Conservation (phyloP, 2,888 invertebrate species). For the Drosophila prostipennis region DNA sequence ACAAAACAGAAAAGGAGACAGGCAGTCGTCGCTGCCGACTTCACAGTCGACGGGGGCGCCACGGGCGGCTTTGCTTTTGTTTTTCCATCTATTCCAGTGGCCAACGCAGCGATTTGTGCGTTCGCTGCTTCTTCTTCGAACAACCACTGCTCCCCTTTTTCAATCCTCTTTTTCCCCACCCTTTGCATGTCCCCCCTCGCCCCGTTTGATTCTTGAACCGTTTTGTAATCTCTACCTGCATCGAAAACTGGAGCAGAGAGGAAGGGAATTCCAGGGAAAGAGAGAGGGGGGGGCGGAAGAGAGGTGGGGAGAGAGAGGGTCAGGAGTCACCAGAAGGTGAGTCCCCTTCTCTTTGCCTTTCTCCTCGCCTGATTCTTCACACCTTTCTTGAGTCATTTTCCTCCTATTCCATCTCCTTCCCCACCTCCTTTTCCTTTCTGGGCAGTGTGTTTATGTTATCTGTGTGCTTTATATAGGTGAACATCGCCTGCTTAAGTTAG, state of each 20-base stretch:
- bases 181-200: neutral
- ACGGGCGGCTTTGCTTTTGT: constrained; percentile 10
- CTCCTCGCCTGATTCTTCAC: constrained; percentile 17
- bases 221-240: constrained; percentile 76
- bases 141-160: constrained; percentile 4
- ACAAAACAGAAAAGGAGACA: constrained; percentile 40
- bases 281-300: neutral
- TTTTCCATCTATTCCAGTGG: constrained; percentile 13
- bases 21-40: constrained; percentile 19
- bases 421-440: constrained; percentile 10
- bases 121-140: constrained; percentile 16
- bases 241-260: constrained; percentile 62
- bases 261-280: constrained; percentile 16
- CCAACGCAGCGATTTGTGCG: constrained; percentile 67
- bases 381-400: constrained; percentile 11
- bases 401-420: constrained; percentile 1
- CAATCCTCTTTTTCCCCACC: neutral
- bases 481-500: constrained; percentile 46
- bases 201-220: constrained; percentile 30
- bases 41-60: constrained; percentile 17
- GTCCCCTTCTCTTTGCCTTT: neutral
- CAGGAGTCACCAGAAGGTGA: constrained; percentile 28
- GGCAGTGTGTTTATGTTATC: constrained; percentile 40
- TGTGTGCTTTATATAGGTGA: constrained; percentile 54
- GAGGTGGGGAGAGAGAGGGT: constrained; percentile 9